These are phyloP conservation scores for Alfaro cultratus DNA, from an alignment of 2,797 vertebrate species.

Conservation along the genomic window DNA sequence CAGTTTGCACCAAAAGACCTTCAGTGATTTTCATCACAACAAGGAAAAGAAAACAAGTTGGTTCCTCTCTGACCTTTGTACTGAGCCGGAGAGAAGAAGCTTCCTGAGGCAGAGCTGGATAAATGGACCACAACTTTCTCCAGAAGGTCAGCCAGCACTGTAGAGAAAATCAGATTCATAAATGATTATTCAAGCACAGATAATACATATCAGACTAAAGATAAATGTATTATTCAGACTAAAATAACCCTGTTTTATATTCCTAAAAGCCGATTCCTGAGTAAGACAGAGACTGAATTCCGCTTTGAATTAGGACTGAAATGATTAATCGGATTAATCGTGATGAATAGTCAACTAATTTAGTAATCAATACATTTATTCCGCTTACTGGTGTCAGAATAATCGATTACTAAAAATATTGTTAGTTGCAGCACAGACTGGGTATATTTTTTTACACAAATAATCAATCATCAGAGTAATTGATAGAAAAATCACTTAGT, in stretches of 20 bases:
- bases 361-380: too few species aligned
- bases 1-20: slow-evolving; percentile 2
- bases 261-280: neutral
- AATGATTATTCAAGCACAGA: neutral
- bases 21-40: slow-evolving; percentile 31
- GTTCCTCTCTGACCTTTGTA: slow-evolving; percentile 85
- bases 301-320: neutral
- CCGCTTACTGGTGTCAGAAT: too few species aligned
- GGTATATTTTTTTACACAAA: too few species aligned
- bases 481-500: too few species aligned
- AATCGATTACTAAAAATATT: too few species aligned
- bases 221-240: neutral
- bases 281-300: neutral
- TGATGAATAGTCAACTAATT: too few species aligned
- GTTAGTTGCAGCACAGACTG: too few species aligned
- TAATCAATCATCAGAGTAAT: too few species aligned
- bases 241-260: neutral
- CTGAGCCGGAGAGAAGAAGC: slow-evolving; percentile 82
- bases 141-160: slow-evolving; percentile 90
- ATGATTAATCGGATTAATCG: too few species aligned
- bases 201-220: slow-evolving; percentile 8
- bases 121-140: slow-evolving; percentile 86
- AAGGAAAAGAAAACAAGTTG: neutral
- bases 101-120: slow-evolving; percentile 78
- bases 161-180: slow-evolving; percentile 35